Evolutionary conservation across 2,113 vertebrate species (phyloP).

Genomic region (Callipepla californica): DNA sequence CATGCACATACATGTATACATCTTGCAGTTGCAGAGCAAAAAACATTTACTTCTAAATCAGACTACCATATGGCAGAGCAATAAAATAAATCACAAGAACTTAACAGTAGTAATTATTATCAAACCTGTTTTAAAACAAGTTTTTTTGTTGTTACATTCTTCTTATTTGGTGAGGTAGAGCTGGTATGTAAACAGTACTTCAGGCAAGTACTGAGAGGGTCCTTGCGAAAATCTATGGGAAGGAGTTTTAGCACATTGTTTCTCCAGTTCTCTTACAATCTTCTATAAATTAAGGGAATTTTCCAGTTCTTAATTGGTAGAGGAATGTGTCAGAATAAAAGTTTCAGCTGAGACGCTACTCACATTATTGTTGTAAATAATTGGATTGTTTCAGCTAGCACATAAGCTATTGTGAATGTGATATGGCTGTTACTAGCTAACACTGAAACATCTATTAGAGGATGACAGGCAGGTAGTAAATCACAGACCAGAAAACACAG

Average conservation of each 20-base stretch:
- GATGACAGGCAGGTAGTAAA: neutral
- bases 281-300: neutral
- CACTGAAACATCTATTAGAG: neutral
- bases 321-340: neutral
- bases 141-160: neutral
- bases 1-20: neutral
- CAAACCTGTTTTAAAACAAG: neutral
- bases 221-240: neutral
- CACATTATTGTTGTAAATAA: neutral
- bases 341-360: neutral
- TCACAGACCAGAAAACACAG: neutral
- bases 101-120: neutral
- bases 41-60: neutral
- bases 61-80: neutral
- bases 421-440: neutral
- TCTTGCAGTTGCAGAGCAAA: neutral
- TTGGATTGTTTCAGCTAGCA: neutral
- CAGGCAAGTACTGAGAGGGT: neutral
- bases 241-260: neutral
- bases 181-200: neutral
- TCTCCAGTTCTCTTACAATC: neutral
- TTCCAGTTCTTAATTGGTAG: neutral
- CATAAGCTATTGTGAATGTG: neutral
- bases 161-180: neutral
- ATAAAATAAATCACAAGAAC: neutral